Evolutionary conservation across 1,140 invertebrate species (phyloP).

Genomic region (Lepidostoma basale): DNA sequence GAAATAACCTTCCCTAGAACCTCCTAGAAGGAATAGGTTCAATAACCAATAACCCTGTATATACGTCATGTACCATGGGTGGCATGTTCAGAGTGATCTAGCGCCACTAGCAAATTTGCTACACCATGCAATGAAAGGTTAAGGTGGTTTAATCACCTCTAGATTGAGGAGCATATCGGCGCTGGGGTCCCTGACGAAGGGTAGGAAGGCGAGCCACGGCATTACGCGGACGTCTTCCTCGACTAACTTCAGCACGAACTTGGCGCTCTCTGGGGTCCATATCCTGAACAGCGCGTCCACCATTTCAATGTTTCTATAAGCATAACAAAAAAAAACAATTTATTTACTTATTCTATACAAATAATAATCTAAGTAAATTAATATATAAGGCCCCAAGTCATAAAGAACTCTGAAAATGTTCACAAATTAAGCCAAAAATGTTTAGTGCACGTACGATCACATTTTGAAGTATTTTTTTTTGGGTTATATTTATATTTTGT

Average conservation of each 20-base stretch:
- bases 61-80: too few relatives aligned
- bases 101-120: too few relatives aligned
- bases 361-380: too few relatives aligned
- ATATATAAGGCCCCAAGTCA: not conserved
- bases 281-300: not conserved
- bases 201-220: not conserved
- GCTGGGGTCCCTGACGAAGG: not conserved
- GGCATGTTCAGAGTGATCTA: too few relatives aligned
- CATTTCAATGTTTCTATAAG: not conserved
- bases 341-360: not conserved
- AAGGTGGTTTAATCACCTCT: too few relatives aligned
- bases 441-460: not conserved
- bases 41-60: too few relatives aligned
- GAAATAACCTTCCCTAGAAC: too few relatives aligned
- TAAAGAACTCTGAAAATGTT: not conserved
- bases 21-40: too few relatives aligned
- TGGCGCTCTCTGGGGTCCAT: not conserved
- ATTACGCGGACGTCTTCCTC: not conserved
- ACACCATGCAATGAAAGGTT: too few relatives aligned
- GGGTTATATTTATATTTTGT: not conserved
- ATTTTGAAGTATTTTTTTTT: not conserved
- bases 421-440: not conserved
- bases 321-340: not conserved
- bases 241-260: not conserved
- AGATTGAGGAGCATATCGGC: not conserved